These are phyloP conservation scores for Anticlea derivata DNA, from an alignment of 2,888 invertebrate species.

Conservation along the genomic window DNA sequence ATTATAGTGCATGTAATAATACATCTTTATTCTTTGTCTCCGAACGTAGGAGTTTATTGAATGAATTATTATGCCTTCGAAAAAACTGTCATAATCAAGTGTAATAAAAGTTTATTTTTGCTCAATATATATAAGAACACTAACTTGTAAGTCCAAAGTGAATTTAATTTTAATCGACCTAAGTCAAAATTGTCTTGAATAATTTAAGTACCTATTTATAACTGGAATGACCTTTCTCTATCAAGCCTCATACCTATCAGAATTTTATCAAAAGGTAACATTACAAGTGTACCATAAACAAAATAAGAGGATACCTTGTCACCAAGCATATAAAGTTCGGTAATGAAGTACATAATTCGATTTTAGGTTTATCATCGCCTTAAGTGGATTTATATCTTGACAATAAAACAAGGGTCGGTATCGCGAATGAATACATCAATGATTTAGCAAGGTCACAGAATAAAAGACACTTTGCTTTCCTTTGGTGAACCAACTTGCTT, in stretches of 20 bases:
- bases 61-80: neutral
- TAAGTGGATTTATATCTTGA: slow-evolving; percentile 71
- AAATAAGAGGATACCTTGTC: slow-evolving; percentile 32
- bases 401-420: slow-evolving; percentile 62
- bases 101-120: too few species aligned
- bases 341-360: slow-evolving; percentile 74
- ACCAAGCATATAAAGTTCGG: slow-evolving; percentile 41
- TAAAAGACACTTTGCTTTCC: neutral
- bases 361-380: slow-evolving; percentile 64
- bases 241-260: too few species aligned
- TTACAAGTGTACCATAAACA: slow-evolving; percentile 22
- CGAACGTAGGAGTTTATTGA: slow-evolving; percentile 18
- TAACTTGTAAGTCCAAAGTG: too few species aligned
- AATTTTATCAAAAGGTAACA: slow-evolving; percentile 1
- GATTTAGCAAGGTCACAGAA: slow-evolving; percentile 22
- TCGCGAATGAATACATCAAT: slow-evolving; percentile 51
- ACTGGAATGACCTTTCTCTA: too few species aligned
- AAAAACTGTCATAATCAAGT: too few species aligned
- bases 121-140: too few species aligned
- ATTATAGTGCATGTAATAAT: neutral
- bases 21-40: slow-evolving; percentile 7
- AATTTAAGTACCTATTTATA: too few species aligned
- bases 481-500: slow-evolving; percentile 25
- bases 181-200: too few species aligned
- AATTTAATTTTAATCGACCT: too few species aligned